These are phyloP conservation scores for Microcebus tavaratra DNA, from an alignment of 2,113 vertebrate species.

Conservation along the genomic window DNA sequence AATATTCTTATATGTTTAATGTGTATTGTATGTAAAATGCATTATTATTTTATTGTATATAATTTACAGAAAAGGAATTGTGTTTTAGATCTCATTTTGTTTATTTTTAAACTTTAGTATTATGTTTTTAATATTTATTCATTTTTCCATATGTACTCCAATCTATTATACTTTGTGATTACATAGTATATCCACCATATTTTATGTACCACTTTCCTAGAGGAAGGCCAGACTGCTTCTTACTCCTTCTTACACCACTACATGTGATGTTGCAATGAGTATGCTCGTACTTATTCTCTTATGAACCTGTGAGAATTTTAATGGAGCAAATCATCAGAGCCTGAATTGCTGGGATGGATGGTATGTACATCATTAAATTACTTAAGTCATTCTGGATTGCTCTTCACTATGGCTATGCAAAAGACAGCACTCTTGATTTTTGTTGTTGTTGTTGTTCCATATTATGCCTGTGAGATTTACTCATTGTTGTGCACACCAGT, in stretches of 20 bases:
- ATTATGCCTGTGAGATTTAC: neutral
- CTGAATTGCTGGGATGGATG: neutral
- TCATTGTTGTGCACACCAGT: neutral
- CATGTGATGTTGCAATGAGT: accelerated
- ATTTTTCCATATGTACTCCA: neutral
- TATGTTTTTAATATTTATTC: neutral
- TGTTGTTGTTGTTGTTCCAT: neutral
- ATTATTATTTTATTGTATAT: neutral
- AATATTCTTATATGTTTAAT: neutral
- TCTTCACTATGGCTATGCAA: neutral
- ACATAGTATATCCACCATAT: neutral
- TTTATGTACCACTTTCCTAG: neutral
- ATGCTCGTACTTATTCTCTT: neutral
- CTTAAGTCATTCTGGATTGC: neutral
- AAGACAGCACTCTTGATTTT: neutral
- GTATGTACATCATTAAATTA: neutral
- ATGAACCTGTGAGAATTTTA: neutral
- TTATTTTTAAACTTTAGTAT: neutral
- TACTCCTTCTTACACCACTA: too few relatives aligned
- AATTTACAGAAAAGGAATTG: neutral
- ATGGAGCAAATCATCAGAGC: neutral
- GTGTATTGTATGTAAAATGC: neutral
- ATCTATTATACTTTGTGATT: neutral
- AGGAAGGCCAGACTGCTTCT: neutral
- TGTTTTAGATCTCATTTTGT: neutral